These are phyloP conservation scores for Apodemia zela DNA, from an alignment of 2,888 invertebrate species.

Conservation along the genomic window DNA sequence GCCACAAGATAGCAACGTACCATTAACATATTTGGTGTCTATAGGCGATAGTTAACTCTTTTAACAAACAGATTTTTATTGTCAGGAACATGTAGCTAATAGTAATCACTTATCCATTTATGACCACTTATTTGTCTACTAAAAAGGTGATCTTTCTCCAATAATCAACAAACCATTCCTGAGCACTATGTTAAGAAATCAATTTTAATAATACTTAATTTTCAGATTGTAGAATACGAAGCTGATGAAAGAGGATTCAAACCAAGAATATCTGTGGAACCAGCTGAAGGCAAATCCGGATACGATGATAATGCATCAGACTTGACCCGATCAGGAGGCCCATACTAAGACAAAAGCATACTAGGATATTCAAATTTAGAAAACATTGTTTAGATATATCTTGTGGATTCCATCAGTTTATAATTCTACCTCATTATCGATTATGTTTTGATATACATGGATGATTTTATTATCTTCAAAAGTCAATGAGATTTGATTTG, in stretches of 20 bases:
- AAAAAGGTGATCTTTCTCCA: too few relatives aligned
- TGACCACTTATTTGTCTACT: too few relatives aligned
- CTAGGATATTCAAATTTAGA: not conserved
- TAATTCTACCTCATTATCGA: too few relatives aligned
- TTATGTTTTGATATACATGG: not conserved
- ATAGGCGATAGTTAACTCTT: too few relatives aligned
- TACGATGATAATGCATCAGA: conserved; percentile 61
- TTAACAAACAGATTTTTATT: too few relatives aligned
- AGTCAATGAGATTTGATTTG: not conserved
- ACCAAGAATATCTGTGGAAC: conserved; percentile 81
- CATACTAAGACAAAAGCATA: conserved; percentile 42
- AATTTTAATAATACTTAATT: not conserved
- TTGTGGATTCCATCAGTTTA: not conserved
- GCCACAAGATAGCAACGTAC: too few relatives aligned
- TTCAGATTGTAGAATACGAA: conserved; percentile 84
- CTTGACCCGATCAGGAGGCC: conserved; percentile 49
- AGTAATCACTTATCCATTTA: too few relatives aligned
- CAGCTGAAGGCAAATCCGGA: conserved; percentile 42
- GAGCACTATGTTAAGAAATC: too few relatives aligned
- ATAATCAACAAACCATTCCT: too few relatives aligned
- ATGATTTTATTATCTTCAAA: not conserved
- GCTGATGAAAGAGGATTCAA: conserved; percentile 86
- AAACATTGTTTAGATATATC: conserved; percentile 1
- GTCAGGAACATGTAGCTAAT: too few relatives aligned
- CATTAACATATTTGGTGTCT: too few relatives aligned